Base-by-base conservation (phyloP, 1,140 invertebrate species). In the Aphidius gifuensis region DNA sequence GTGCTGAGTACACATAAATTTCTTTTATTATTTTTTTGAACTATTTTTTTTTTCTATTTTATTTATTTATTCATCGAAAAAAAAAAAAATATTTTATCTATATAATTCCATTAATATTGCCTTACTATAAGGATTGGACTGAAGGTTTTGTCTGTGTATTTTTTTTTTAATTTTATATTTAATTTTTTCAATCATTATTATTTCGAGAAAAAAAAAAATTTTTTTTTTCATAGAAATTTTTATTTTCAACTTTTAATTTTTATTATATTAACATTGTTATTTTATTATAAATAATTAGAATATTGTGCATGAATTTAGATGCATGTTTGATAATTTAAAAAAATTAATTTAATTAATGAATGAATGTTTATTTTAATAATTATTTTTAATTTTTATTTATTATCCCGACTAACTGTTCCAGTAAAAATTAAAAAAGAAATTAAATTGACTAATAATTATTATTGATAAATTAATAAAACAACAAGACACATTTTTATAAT, bases 121-220 rank as follows among this genome's bases (percentile, higher is more conserved):
- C 78, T 79, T 80, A 80, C 78, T 81, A 79, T 80, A 77, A 81
- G 77, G 76, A 79, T 80, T 80, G 77, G 77, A 80, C 76, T 75
- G 73, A 75, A 78, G 75, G 72, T 79, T 79, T 75, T 74, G 71
- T 78, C 71, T 77, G 70, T 77, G 72, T 75, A 72, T 68, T 72
- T 75, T 58, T 58, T 58, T 78, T 75, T 73, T 70, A 77, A 70
- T 76, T 70, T 77, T 71, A 74, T 71, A 68, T 73, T 75, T 61
- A 55, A 47, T 74, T 77, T 74, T 60, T 72, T 77, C 72, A 69
- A 66, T n/a, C n/a, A n/a, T n/a, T 23, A 23, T 23, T 2, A 23
- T 23, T 23, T 23, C 23, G 3, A 2, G 1, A 23, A 23, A 23
- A 23, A 23, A 23, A 23, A 23, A 23, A 23, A 2, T 23, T 23